Conservation (phyloP, 1,140 invertebrate genomes). For the Zaprionus inermis region DNA sequence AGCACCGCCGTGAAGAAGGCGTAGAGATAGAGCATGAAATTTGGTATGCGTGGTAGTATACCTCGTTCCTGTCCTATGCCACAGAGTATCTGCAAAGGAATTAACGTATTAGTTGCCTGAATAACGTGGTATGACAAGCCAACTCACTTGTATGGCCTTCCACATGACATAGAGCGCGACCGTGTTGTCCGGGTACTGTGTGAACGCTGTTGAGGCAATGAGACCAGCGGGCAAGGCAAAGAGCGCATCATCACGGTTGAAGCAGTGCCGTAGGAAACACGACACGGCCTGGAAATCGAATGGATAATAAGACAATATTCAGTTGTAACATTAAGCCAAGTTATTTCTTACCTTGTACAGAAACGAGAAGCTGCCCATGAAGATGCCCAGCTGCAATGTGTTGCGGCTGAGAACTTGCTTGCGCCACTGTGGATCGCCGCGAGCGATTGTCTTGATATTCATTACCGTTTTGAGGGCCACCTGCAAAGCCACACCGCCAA, state of each 20-base stretch:
- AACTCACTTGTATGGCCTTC: slow-evolving; percentile 88
- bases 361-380: slow-evolving; percentile 87
- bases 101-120: not conserved
- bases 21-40: slow-evolving; percentile 89
- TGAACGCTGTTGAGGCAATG: slow-evolving; percentile 87
- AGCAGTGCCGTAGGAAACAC: slow-evolving; percentile 86
- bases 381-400: slow-evolving; percentile 87
- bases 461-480: slow-evolving; percentile 85
- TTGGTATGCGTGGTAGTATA: slow-evolving; percentile 86
- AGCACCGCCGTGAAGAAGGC: slow-evolving; percentile 91
- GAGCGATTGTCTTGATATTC: slow-evolving; percentile 84
- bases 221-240: slow-evolving; percentile 88
- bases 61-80: slow-evolving; percentile 86
- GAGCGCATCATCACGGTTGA: slow-evolving; percentile 86
- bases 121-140: not conserved
- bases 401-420: slow-evolving; percentile 85
- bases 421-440: slow-evolving; percentile 84
- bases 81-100: slow-evolving; percentile 86
- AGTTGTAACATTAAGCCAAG: not conserved
- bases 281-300: slow-evolving; percentile 85
- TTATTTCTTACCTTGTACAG: slow-evolving; percentile 86
- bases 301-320: not conserved
- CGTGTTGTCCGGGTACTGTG: slow-evolving; percentile 88
- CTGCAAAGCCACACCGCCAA: slow-evolving; percentile 86
- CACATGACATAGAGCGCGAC: slow-evolving; percentile 89